Evolutionary conservation across 2,888 invertebrate genomes (phyloP).

Genomic region (Chaetoderma sp.): DNA sequence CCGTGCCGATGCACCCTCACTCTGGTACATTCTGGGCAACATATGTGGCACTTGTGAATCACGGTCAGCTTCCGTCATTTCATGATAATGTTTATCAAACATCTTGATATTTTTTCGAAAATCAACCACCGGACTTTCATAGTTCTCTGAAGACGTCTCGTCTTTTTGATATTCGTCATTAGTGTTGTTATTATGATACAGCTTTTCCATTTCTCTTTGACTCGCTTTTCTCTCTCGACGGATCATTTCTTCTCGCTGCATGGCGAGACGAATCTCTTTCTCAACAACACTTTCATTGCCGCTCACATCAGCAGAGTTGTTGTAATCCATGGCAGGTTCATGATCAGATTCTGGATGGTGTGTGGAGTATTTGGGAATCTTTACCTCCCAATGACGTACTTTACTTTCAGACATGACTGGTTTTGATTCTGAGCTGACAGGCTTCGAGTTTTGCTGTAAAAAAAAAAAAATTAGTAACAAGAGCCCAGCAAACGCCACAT

Average conservation of each 20-base stretch:
- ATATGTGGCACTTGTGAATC: no score
- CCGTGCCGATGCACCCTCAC: no score
- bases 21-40: no score
- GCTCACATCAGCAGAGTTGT: slow-evolving; percentile 37
- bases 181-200: no score
- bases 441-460: not conserved
- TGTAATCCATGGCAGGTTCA: slow-evolving; percentile 9
- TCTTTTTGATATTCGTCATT: no score
- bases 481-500: no score
- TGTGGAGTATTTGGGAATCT: slow-evolving; percentile 37
- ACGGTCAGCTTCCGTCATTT: slow-evolving; percentile 62
- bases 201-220: no score
- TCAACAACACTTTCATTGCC: slow-evolving; percentile 62
- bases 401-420: not conserved
- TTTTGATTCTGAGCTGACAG: not conserved
- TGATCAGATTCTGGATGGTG: slow-evolving; percentile 34
- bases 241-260: slow-evolving; percentile 58
- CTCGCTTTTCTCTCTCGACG: slow-evolving; percentile 52
- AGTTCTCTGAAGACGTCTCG: no score
- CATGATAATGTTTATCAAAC: no score
- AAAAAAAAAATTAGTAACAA: no score
- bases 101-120: no score
- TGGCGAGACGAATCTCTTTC: slow-evolving; percentile 61
- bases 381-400: slow-evolving; percentile 54
- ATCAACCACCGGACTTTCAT: no score